Conservation (phyloP, 2,888 invertebrate species). For the Octodonta nipae region DNA sequence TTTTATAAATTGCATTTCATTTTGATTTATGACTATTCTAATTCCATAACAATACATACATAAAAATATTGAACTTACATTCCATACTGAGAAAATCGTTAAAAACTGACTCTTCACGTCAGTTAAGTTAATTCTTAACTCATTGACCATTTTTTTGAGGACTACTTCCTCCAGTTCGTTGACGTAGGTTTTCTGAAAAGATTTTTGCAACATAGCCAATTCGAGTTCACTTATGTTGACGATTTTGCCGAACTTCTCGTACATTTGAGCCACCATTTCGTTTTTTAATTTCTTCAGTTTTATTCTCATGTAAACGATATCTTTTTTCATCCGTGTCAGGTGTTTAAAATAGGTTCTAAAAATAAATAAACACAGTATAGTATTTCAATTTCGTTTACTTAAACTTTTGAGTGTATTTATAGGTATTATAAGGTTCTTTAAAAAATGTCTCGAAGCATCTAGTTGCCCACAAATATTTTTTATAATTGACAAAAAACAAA, state of each 20-base stretch:
- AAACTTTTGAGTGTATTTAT: slow-evolving; percentile 7
- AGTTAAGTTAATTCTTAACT: slow-evolving; percentile 39
- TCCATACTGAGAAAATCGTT: slow-evolving; percentile 33
- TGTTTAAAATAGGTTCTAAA: slow-evolving; percentile 57
- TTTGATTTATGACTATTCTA: no score
- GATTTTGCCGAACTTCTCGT: slow-evolving; percentile 43
- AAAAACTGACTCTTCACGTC: slow-evolving; percentile 37
- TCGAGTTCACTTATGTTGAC: slow-evolving; percentile 42
- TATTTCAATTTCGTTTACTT: no score
- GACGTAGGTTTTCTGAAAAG: slow-evolving; percentile 40
- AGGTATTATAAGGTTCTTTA: no score
- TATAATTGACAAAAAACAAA: slow-evolving; percentile 2
- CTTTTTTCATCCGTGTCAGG: slow-evolving; percentile 55
- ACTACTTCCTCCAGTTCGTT: slow-evolving; percentile 45
- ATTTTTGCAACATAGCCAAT: slow-evolving; percentile 38
- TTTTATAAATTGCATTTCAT: no score
- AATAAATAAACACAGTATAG: no score
- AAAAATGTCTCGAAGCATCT: no score
- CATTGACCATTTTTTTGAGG: slow-evolving; percentile 41
- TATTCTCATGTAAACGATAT: slow-evolving; percentile 51
- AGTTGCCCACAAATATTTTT: no score
- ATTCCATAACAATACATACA: no score
- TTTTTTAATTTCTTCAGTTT: slow-evolving; percentile 45
- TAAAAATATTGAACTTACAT: slow-evolving; percentile 19
- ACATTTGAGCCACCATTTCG: slow-evolving; percentile 39